Evolutionary conservation across 2,888 invertebrate genomes (phyloP), one percentile per base, ranked within the genome.

Genomic region (Drosophila meridiana): DNA sequence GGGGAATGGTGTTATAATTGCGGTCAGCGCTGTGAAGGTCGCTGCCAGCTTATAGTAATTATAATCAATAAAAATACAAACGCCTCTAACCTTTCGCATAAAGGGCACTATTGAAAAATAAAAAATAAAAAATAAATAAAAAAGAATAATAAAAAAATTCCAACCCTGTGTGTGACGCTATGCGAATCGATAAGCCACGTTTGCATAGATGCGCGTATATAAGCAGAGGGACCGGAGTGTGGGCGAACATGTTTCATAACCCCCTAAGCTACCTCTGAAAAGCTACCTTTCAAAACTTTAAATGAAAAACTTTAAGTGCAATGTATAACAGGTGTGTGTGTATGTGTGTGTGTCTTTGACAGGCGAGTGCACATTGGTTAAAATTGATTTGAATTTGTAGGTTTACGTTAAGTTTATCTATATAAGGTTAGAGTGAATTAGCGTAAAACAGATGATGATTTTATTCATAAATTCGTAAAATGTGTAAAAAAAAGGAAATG

Each of bases 301-400:
- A 86, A 87, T 87, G 82, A 82, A 87, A 85, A 86, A 86, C 82
- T 83, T 85, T 83, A 86, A 85, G 82, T 86, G 85, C 83, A 70
- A 47, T 43, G 55, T 43, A 32, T 73, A 30, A 36, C 20, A 38
- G 58, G 53, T 67, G 60, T 50, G 8, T 59, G 50, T 20, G 45
- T 40, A 47, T 42, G 36, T 52, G 14, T 36, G 9, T 28, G 20
- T 3, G 40, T 57, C 47, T 40, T 28, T 50, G 62, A 42, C 50
- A 43, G 45, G 13, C 28, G 4, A n/a, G 60, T 72, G 78, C 67
- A 78, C 78, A 78, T 65, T 78, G 78, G 71, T 71, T 67, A 28
- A 58, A 62, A 34, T 38, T n/a, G 11, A 58, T 61, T 62, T 61
- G 20, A 56, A 50, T 30, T 40, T 40, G 26, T 13, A 4, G 13